Evolutionary conservation across 2,797 vertebrate species (phyloP).

Genomic region (Periparus ater): DNA sequence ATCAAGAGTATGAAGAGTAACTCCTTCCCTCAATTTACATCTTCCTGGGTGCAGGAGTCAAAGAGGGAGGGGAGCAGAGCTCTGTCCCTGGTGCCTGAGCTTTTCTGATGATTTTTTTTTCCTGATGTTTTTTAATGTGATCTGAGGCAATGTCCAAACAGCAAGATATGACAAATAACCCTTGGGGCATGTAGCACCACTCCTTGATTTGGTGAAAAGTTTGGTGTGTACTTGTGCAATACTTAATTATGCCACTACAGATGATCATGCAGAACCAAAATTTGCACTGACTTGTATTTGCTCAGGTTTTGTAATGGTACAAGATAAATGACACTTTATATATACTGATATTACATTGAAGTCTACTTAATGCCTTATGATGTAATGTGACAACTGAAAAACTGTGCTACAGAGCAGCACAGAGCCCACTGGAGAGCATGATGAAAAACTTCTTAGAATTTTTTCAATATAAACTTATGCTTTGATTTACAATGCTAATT

Average conservation of each 20-base stretch:
- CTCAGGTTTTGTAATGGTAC: neutral
- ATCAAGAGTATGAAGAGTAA: neutral
- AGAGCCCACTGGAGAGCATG: neutral
- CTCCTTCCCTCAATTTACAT: neutral
- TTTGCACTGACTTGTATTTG: constrained; percentile 37
- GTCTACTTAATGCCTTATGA: neutral
- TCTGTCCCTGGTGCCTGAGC: neutral
- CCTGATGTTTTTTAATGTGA: neutral
- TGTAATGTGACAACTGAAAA: neutral
- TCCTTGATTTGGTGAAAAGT: constrained; percentile 23
- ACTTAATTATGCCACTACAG: neutral
- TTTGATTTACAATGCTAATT: constrained; percentile 25
- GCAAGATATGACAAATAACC: neutral
- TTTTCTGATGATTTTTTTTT: neutral
- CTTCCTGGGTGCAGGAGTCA: neutral
- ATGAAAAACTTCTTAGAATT: neutral
- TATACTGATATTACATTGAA: neutral
- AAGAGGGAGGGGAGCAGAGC: neutral
- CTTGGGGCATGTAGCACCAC: neutral
- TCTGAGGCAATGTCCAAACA: neutral
- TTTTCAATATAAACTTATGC: neutral
- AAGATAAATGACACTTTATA: neutral
- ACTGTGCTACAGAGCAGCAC: neutral
- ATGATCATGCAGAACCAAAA: neutral
- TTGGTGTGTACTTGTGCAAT: constrained; percentile 24